Percentiles rank a stretch among this genome's conserved stretches.
phyloP scores from a whole-genome alignment of 1,140 invertebrate species.

The Gyrodactylus salaris region DNA sequence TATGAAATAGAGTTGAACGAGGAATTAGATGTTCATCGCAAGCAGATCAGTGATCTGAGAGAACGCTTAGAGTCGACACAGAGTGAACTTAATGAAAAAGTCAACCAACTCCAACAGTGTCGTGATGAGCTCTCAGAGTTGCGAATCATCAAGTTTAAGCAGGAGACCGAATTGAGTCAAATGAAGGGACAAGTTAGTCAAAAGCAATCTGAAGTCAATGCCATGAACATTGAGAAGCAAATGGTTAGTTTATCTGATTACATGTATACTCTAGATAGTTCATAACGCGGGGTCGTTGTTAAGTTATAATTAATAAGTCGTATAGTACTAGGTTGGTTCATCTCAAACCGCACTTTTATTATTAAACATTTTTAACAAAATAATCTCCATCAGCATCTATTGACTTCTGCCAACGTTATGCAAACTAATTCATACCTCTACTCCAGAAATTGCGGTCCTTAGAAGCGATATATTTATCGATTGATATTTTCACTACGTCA shows the following conservation, averaged over 20 bases:
- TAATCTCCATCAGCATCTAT: too few relatives aligned
- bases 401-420: too few relatives aligned
- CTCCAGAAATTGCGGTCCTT: too few relatives aligned
- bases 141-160: constrained; percentile 13
- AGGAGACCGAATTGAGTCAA: constrained; percentile 14
- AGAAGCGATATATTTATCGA: too few relatives aligned
- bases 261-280: background rate
- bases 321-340: too few relatives aligned
- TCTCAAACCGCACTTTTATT: too few relatives aligned
- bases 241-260: constrained; percentile 16
- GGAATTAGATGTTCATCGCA: constrained; percentile 59
- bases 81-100: constrained; percentile 14
- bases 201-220: constrained; percentile 12
- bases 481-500: too few relatives aligned
- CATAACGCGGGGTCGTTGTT: too few relatives aligned
- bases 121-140: constrained; percentile 16
- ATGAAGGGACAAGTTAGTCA: constrained; percentile 13
- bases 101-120: constrained; percentile 13
- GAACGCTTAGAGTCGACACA: constrained; percentile 57
- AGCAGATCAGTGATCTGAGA: constrained; percentile 68
- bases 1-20: constrained; percentile 82
- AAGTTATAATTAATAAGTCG: too few relatives aligned
- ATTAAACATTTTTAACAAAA: too few relatives aligned
- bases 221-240: constrained; percentile 13
- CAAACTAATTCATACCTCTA: too few relatives aligned